Percentiles rank a stretch among this genome's conserved stretches.
phyloP scores from a whole-genome alignment of 2,888 invertebrate genomes.

The Mimas tiliae region DNA sequence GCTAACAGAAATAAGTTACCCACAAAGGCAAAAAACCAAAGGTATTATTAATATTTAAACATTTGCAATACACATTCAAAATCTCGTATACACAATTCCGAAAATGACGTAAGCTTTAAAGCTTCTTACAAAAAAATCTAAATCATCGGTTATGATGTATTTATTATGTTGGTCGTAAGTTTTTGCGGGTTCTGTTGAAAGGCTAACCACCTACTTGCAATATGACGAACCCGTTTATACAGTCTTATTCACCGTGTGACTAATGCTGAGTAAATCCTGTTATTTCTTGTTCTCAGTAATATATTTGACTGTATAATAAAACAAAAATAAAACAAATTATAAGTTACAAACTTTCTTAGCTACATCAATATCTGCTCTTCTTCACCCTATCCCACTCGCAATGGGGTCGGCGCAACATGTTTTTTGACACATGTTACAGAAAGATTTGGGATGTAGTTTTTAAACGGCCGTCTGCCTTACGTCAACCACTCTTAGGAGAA shows the following conservation, averaged over 20 bases:
- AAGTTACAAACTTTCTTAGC: neutral
- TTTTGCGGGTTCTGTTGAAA: conserved; percentile 14
- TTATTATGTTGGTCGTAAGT: conserved; percentile 1
- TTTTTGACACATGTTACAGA: no score
- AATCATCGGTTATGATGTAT: neutral
- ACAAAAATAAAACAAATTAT: neutral
- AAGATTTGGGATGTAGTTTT: no score
- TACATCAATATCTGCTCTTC: no score
- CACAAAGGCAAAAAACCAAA: neutral
- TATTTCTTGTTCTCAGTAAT: neutral
- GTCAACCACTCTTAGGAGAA: no score
- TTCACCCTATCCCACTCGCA: no score
- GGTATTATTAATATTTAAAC: neutral
- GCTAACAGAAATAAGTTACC: no score
- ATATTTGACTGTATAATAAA: neutral
- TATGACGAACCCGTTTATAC: conserved; percentile 7
- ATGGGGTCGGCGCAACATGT: no score
- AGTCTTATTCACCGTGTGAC: conserved; percentile 13
- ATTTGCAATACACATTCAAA: neutral
- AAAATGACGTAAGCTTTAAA: neutral
- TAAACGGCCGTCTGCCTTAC: no score
- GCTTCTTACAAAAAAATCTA: neutral
- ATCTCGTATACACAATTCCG: neutral
- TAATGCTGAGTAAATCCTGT: conserved; percentile 10
- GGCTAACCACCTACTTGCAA: conserved; percentile 1